phyloP scores from a whole-genome alignment of 2,888 invertebrate genomes.

The Bembecia ichneumoniformis region DNA sequence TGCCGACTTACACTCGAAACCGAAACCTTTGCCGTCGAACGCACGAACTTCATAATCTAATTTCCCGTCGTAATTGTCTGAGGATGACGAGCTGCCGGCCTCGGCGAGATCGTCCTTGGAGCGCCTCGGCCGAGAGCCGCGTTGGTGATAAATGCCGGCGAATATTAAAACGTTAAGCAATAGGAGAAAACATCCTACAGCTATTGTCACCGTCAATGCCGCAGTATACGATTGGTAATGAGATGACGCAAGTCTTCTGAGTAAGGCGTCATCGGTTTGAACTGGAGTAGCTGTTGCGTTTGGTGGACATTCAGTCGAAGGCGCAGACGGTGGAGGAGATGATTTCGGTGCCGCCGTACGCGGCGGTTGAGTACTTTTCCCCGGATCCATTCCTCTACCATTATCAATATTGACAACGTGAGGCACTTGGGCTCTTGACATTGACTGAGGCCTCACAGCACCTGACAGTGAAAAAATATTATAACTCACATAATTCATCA shows the following conservation, averaged over 20 bases:
- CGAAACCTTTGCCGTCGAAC: slow-evolving; percentile 69
- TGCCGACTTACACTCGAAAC: slow-evolving; percentile 71
- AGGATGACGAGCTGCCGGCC: slow-evolving; percentile 78
- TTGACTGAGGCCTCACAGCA: slow-evolving; percentile 81
- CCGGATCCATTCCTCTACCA: slow-evolving; percentile 31
- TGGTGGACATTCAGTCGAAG: slow-evolving; percentile 83
- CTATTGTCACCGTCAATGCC: slow-evolving; percentile 89
- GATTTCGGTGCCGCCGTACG: slow-evolving; percentile 58
- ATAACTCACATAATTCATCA: too few relatives aligned
- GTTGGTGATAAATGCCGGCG: slow-evolving; percentile 89
- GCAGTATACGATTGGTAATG: slow-evolving; percentile 92
- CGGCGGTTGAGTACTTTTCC: slow-evolving; percentile 50
- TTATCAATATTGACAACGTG: slow-evolving; percentile 60
- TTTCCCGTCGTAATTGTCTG: slow-evolving; percentile 75
- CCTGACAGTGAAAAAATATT: slow-evolving; percentile 52
- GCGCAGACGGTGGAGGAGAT: slow-evolving; percentile 53
- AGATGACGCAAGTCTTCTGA: slow-evolving; percentile 83
- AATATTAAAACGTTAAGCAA: slow-evolving; percentile 88
- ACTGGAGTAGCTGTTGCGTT: slow-evolving; percentile 64
- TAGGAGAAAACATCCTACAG: slow-evolving; percentile 86
- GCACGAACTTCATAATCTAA: slow-evolving; percentile 65
- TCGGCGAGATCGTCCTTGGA: slow-evolving; percentile 84
- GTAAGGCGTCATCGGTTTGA: slow-evolving; percentile 77
- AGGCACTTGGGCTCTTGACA: slow-evolving; percentile 76
- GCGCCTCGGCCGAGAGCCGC: slow-evolving; percentile 80